phyloP scores from a whole-genome alignment of 1,140 invertebrate genomes.

The Cephus cinctus region DNA sequence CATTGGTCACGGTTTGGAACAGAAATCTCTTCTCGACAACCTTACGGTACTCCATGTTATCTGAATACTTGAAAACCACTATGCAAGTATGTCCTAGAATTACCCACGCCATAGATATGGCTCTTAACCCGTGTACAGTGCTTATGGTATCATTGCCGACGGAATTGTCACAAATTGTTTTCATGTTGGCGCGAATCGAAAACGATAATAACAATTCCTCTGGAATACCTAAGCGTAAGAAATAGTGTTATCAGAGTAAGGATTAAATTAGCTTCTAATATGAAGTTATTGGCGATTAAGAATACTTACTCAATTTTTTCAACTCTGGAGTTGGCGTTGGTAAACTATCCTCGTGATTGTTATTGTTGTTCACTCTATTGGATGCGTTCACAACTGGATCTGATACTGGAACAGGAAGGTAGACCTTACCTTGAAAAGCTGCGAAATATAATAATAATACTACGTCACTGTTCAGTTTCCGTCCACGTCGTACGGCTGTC shows the following conservation, averaged over 20 bases:
- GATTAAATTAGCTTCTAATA: too few species aligned
- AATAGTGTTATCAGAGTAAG: background rate
- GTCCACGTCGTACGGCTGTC: slow-evolving; percentile 17
- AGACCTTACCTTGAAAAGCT: slow-evolving; percentile 45
- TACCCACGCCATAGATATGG: slow-evolving; percentile 90
- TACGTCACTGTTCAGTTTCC: slow-evolving; percentile 20
- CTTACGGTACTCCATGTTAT: slow-evolving; percentile 77
- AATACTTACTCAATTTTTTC: slow-evolving; percentile 41
- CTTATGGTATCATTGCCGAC: slow-evolving; percentile 80
- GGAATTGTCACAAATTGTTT: slow-evolving; percentile 73
- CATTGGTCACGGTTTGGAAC: slow-evolving; percentile 83
- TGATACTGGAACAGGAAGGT: slow-evolving; percentile 49
- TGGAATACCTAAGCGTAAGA: slow-evolving; percentile 54
- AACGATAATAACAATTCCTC: slow-evolving; percentile 77
- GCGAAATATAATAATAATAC: slow-evolving; percentile 35
- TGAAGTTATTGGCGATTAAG: background rate
- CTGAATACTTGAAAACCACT: slow-evolving; percentile 80
- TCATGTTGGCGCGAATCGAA: slow-evolving; percentile 72
- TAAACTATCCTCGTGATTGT: slow-evolving; percentile 61
- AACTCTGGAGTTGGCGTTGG: slow-evolving; percentile 50
- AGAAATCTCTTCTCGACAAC: slow-evolving; percentile 77
- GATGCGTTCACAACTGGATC: slow-evolving; percentile 32
- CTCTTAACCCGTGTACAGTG: slow-evolving; percentile 77
- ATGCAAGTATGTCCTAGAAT: slow-evolving; percentile 89
- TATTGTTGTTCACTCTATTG: slow-evolving; percentile 56